Percentiles rank a stretch among this genome's conserved stretches.
Conservation (phyloP, 2,113 vertebrate genomes). For the Rhadina sibilatrix region DNA sequence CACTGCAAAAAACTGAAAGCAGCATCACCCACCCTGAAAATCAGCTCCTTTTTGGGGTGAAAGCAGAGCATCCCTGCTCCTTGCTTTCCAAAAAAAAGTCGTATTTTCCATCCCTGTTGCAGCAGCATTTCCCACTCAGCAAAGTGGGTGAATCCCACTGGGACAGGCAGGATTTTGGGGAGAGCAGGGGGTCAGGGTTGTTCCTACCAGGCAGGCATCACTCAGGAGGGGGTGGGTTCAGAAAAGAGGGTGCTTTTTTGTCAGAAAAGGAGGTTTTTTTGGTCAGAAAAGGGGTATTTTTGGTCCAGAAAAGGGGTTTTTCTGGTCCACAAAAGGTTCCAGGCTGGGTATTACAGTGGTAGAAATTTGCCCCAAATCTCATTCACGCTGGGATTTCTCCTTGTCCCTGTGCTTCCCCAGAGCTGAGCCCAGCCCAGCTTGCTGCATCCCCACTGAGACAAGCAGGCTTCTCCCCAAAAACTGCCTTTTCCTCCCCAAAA, state of each 20-base stretch:
- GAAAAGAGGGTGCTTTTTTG: neutral
- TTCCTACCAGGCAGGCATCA: neutral
- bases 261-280: neutral
- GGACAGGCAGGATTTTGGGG: neutral
- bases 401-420: fast-evolving
- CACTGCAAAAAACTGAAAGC: fast-evolving
- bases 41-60: neutral
- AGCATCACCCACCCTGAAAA: neutral
- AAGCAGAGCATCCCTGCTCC: neutral
- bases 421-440: neutral
- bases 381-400: neutral
- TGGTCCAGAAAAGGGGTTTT: neutral
- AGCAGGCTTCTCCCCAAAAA: neutral
- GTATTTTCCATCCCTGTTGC: neutral
- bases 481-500: neutral
- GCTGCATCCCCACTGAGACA: fast-evolving
- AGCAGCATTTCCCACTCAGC: neutral
- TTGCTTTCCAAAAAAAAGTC: neutral
- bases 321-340: neutral
- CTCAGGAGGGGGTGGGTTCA: neutral
- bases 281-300: too few relatives aligned
- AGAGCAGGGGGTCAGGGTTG: neutral
- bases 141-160: fast-evolving
- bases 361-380: neutral
- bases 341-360: fast-evolving